phyloP scores from a whole-genome alignment of 1,140 invertebrate species.

The Ceratosolen solmsi region DNA sequence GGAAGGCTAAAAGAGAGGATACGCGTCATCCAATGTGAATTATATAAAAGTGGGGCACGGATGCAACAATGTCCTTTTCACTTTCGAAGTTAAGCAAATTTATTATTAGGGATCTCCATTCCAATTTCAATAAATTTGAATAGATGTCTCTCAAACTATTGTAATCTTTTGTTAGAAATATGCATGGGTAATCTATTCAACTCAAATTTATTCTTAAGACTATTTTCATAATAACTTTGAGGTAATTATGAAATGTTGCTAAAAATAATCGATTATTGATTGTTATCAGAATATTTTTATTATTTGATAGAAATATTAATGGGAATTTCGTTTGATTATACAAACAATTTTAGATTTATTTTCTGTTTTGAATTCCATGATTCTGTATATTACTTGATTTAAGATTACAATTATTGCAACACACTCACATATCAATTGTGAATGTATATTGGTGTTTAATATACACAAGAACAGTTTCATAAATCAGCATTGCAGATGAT shows the following conservation, averaged over 20 bases:
- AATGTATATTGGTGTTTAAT: too few relatives aligned
- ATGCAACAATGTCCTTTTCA: background rate
- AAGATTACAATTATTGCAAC: too few relatives aligned
- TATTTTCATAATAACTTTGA: too few relatives aligned
- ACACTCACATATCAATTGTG: too few relatives aligned
- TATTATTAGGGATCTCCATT: background rate
- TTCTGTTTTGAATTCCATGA: too few relatives aligned
- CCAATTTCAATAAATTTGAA: constrained; percentile 13
- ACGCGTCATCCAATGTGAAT: background rate
- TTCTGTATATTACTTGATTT: too few relatives aligned
- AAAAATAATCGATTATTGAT: background rate
- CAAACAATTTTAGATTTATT: too few relatives aligned
- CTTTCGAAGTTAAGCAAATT: background rate
- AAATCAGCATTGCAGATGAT: background rate
- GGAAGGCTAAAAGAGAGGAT: too few relatives aligned
- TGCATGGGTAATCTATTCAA: too few relatives aligned
- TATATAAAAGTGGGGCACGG: background rate
- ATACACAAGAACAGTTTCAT: too few relatives aligned
- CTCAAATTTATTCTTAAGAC: too few relatives aligned
- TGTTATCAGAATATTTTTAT: background rate
- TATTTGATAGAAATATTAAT: background rate
- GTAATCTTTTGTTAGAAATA: background rate
- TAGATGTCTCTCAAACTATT: background rate
- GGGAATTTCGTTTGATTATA: too few relatives aligned
- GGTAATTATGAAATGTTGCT: background rate